Evolutionary conservation across 2,797 vertebrate species (phyloP).

Genomic region (Cercopithecus hamlyni): DNA sequence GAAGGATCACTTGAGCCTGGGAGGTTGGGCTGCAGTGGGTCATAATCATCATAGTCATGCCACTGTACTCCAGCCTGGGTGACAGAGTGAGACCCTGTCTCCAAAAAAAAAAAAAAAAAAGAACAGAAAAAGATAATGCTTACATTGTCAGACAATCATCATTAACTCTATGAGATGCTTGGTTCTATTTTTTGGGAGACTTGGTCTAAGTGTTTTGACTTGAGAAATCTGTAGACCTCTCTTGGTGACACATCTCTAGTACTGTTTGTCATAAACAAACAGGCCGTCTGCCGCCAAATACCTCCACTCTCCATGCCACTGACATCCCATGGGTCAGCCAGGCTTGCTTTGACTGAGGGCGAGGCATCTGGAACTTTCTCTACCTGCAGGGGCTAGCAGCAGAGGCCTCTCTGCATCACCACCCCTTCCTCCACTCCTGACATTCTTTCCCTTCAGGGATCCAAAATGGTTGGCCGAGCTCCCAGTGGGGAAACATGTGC

Average conservation of each 20-base stretch:
- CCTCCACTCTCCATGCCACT: background rate
- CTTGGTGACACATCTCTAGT: background rate
- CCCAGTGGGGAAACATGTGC: background rate
- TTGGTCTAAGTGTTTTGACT: background rate
- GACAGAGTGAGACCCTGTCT: background rate
- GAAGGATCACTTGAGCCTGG: background rate
- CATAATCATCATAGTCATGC: background rate
- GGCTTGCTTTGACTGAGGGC: background rate
- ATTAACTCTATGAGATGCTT: background rate
- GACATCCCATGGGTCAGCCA: background rate
- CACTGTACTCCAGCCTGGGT: background rate
- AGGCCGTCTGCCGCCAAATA: background rate
- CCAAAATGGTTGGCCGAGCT: background rate
- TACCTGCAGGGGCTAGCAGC: background rate
- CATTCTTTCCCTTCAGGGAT: background rate
- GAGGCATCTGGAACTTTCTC: background rate
- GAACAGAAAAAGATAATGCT: background rate
- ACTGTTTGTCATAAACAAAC: background rate
- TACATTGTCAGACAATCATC: background rate
- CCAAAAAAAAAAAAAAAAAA: background rate
- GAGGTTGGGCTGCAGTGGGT: background rate
- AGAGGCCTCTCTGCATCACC: background rate
- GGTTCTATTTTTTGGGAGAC: background rate
- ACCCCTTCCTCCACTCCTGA: background rate
- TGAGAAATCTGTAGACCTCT: background rate